phyloP scores from a whole-genome alignment of 2,888 invertebrate species.

The Diaperis boleti region DNA sequence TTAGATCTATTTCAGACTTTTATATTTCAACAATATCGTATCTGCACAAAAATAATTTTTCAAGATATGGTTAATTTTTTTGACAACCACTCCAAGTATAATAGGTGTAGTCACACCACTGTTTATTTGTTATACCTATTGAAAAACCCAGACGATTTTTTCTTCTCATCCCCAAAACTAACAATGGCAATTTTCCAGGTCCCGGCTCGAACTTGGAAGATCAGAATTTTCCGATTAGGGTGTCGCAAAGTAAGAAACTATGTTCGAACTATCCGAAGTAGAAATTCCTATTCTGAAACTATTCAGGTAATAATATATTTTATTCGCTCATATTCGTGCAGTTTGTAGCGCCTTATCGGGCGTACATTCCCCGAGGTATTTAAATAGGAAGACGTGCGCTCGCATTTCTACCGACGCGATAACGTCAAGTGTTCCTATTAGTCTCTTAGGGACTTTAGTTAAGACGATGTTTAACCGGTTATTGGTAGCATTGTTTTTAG shows the following conservation, averaged over 20 bases:
- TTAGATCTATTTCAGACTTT: too few species aligned
- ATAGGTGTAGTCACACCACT: too few species aligned
- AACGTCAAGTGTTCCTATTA: slow-evolving; percentile 64
- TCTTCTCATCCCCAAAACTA: not conserved
- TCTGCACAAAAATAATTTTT: too few species aligned
- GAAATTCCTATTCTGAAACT: slow-evolving; percentile 61
- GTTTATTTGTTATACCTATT: too few species aligned
- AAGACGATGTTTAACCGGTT: slow-evolving; percentile 40
- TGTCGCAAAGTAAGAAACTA: slow-evolving; percentile 50
- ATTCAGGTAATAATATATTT: slow-evolving; percentile 64
- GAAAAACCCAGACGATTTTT: too few species aligned
- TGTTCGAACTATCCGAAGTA: slow-evolving; percentile 56
- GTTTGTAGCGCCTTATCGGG: slow-evolving; percentile 62
- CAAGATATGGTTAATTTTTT: too few species aligned
- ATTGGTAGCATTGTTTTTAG: slow-evolving; percentile 38
- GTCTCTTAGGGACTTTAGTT: slow-evolving; percentile 54
- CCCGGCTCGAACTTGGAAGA: slow-evolving; percentile 15
- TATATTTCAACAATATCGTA: too few species aligned
- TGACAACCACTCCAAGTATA: too few species aligned
- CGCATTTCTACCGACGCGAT: slow-evolving; percentile 62
- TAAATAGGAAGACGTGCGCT: slow-evolving; percentile 64
- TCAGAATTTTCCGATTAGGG: slow-evolving; percentile 42
- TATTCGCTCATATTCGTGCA: slow-evolving; percentile 62
- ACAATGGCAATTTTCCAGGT: not conserved
- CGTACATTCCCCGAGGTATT: slow-evolving; percentile 62